Base-by-base conservation (phyloP, 1,140 invertebrate genomes). In the Diabrotica undecimpunctata region DNA sequence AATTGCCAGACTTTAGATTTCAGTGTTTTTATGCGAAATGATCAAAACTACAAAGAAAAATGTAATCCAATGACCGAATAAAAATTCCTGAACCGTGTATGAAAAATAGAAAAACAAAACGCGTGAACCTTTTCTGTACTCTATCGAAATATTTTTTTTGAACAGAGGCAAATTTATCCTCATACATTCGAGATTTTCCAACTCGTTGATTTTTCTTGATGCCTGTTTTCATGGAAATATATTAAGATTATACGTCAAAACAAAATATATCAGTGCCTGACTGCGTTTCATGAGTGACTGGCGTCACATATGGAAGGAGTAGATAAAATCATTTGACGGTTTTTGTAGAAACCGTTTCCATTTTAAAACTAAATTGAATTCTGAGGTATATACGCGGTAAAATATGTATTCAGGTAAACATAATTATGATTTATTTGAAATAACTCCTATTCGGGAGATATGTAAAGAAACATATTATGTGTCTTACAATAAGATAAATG, bases 211-310 rank as follows among this genome's bases (percentile, higher is more conserved):
- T 38, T 57, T 57, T 10, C 54, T 37, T 57, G 55, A 38, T 38
- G 25, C 55, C n/a, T 57, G 55, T 37, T 57, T 38, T 57, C 36
- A n/a, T 54, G 35, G 12, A 37, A 57, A 57, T 54, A 37, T 57
- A 57, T 25, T 57, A 12, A 13, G 55, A 57, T 36, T 36, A 38
- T 57, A 57, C 53, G 53, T 54, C 55, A 57, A 57, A 57, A 57
- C 25, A 57, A 57, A 57, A 57, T 57, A 57, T 36, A 57, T 57
- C 55, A 57, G 55, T 57, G 55, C 55, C 55, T 37, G 55, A 57
- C 55, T 37, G 55, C 6, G 55, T 57, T 57, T 37, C 25, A 57
- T 38, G 55, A 37, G 10, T 57, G 55, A 13, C 41, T 46, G 41
- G 41, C 41, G 41, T 46, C 41, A n/a, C 41, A 46, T 46, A 46